Evolutionary conservation across 2,888 invertebrate species (phyloP).

Genomic region (Nomada lathburiana): DNA sequence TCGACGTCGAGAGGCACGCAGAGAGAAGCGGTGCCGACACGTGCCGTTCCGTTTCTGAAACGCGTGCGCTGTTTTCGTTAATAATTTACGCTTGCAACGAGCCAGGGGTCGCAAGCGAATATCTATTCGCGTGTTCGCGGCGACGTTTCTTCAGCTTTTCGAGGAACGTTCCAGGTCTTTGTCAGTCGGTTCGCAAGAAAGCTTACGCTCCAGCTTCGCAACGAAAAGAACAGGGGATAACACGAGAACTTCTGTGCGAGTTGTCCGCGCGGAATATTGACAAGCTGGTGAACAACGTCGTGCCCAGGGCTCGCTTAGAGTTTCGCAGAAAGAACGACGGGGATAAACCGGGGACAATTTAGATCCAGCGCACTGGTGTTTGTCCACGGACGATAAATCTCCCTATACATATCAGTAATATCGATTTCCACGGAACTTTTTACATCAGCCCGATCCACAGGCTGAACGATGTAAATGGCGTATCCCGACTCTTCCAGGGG

Average conservation of each 20-base stretch:
- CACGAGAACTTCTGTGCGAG: constrained; percentile 3
- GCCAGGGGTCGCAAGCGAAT: constrained; percentile 6
- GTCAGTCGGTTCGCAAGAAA: not conserved
- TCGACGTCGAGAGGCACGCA: constrained; percentile 33
- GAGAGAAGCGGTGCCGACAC: constrained; percentile 41
- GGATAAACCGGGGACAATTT: constrained; percentile 1
- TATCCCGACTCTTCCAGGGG: constrained; percentile 28
- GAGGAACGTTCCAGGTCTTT: not conserved
- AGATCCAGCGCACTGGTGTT: not conserved
- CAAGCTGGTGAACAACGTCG: constrained; percentile 3
- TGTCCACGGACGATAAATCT: constrained; percentile 9
- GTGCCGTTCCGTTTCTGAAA: constrained; percentile 49
- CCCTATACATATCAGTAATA: constrained; percentile 15
- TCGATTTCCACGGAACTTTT: constrained; percentile 29
- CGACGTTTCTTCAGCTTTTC: constrained; percentile 4
- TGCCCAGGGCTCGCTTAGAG: not conserved
- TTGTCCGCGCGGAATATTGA: constrained; percentile 20
- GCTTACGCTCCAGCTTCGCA: not conserved
- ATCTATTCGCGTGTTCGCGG: constrained; percentile 14
- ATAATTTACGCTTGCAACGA: constrained; percentile 44
- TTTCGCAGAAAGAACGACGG: not conserved
- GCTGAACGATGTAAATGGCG: constrained; percentile 4
- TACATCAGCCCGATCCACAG: constrained; percentile 1
- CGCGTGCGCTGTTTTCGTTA: constrained; percentile 50
- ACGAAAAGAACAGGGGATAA: not conserved